A percentile compares a stretch with the other conserved stretches of the same genome.
Evolutionary conservation across 2,797 vertebrate species (phyloP).

Genomic region (Bufotes viridis): DNA sequence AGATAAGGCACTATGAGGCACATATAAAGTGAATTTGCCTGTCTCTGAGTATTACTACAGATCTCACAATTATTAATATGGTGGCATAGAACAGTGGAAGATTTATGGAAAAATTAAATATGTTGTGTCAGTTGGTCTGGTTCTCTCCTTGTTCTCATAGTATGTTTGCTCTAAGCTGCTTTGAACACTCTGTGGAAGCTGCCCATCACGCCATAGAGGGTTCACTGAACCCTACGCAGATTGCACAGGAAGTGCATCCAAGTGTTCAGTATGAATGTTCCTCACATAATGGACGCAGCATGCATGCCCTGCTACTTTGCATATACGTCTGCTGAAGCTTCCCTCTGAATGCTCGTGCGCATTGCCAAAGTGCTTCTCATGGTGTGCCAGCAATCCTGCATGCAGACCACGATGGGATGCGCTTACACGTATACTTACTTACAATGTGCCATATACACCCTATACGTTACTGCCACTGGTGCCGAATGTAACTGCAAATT

Average conservation of each 20-base stretch:
- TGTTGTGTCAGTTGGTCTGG: not conserved
- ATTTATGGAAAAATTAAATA: too few species aligned
- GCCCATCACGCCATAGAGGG: not conserved
- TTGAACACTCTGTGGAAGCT: not conserved
- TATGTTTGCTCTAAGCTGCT: not conserved
- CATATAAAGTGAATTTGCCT: not conserved
- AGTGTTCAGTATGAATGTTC: constrained; percentile 18
- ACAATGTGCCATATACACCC: constrained; percentile 2
- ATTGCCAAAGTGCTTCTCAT: constrained; percentile 11
- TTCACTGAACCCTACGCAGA: not conserved
- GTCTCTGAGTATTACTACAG: too few species aligned
- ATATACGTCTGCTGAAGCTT: constrained; percentile 12
- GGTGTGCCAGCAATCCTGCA: not conserved
- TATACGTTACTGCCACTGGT: not conserved
- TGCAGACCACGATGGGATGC: constrained; percentile 15
- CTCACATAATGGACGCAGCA: constrained; percentile 10
- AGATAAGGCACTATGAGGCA: not conserved
- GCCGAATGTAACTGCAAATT: not conserved
- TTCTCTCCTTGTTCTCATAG: not conserved
- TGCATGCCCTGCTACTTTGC: constrained; percentile 2
- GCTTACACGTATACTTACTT: not conserved
- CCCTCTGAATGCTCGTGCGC: not conserved
- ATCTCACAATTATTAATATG: too few species aligned
- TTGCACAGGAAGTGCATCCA: constrained; percentile 66
- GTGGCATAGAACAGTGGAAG: not conserved